Evolutionary conservation across 1,140 invertebrate genomes (phyloP).

Genomic region (Helicorthomorpha holstii): DNA sequence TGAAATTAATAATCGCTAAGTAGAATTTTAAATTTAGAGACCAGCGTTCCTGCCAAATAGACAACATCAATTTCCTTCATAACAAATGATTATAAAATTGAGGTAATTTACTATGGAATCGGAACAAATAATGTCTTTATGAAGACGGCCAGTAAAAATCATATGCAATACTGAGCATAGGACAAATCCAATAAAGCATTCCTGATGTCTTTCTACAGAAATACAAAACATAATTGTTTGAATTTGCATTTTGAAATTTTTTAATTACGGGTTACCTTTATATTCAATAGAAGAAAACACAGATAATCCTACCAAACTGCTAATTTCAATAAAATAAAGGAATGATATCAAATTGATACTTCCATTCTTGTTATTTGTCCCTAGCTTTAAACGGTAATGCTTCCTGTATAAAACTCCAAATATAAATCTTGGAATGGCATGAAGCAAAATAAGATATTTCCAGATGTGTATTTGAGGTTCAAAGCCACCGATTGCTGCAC

Average conservation of each 20-base stretch:
- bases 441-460: constrained; percentile 63
- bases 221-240: not conserved
- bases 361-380: not conserved
- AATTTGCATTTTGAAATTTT: not conserved
- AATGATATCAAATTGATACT: not conserved
- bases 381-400: constrained; percentile 19
- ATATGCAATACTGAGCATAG: not conserved
- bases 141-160: not conserved
- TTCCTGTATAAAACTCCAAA: constrained; percentile 53
- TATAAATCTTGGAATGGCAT: constrained; percentile 50
- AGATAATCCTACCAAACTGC: not conserved
- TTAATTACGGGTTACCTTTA: too few relatives aligned
- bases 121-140: not conserved
- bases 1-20: constrained; percentile 53
- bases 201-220: not conserved
- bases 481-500: constrained; percentile 73
- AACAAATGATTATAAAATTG: too few relatives aligned
- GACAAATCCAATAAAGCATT: not conserved
- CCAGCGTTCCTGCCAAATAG: not conserved
- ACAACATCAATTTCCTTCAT: too few relatives aligned
- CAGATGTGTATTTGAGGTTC: constrained; percentile 75
- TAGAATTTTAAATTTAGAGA: constrained; percentile 56
- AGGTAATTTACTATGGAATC: too few relatives aligned
- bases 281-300: not conserved
- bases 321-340: not conserved